Evolutionary conservation across 2,113 vertebrate species (phyloP).

Genomic region (Syngnathoides biaculeatus): DNA sequence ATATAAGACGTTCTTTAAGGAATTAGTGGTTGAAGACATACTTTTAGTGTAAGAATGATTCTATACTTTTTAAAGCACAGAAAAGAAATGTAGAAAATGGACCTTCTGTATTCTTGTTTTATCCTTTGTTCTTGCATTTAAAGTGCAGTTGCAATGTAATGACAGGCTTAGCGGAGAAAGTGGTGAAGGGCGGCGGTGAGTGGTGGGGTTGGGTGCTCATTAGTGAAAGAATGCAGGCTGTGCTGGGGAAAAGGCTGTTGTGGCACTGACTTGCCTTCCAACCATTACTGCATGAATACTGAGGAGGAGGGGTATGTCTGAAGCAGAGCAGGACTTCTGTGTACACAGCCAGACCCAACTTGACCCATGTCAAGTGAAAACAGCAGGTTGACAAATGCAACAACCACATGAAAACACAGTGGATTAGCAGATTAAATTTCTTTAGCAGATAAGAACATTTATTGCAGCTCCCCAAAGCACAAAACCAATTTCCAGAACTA

Average conservation of each 20-base stretch:
- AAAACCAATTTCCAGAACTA: neutral
- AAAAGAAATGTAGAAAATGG: neutral
- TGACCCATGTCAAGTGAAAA: conserved; percentile 57
- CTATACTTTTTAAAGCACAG: neutral
- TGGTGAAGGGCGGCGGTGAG: conserved; percentile 9
- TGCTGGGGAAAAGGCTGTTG: conserved; percentile 29
- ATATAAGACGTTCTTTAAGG: neutral
- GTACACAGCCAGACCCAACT: conserved; percentile 32
- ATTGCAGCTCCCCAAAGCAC: neutral
- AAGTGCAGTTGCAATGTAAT: neutral
- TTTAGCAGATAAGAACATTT: neutral
- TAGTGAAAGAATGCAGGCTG: conserved; percentile 65
- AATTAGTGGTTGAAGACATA: neutral
- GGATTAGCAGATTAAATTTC: conserved; percentile 63
- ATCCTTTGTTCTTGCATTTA: neutral
- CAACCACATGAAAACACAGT: conserved; percentile 60
- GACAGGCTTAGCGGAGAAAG: conserved; percentile 28
- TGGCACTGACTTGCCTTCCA: conserved; percentile 11
- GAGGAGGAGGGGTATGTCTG: conserved; percentile 26
- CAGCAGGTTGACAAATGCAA: conserved; percentile 54
- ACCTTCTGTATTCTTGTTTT: neutral
- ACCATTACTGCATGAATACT: conserved; percentile 25
- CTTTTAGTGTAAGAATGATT: neutral
- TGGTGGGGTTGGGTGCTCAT: conserved; percentile 44
- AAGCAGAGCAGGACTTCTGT: conserved; percentile 35